Percentiles rank a stretch among this genome's conserved stretches.
phyloP scores from a whole-genome alignment of 2,888 invertebrate species.

The Pammene aurita region DNA sequence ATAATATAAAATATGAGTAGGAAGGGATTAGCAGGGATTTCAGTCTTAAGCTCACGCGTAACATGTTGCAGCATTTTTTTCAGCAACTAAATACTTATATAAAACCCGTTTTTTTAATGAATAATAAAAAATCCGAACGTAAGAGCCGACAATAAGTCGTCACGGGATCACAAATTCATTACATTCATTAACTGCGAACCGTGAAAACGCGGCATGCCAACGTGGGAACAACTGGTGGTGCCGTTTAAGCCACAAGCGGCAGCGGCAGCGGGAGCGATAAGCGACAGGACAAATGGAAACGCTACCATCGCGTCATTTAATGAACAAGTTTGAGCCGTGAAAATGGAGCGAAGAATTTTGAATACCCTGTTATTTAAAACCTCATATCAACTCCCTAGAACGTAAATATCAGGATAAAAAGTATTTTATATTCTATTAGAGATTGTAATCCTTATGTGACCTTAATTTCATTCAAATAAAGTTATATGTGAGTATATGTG shows the following conservation, averaged over 20 bases:
- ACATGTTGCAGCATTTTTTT: not conserved
- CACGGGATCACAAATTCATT: constrained; percentile 49
- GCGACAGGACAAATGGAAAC: constrained; percentile 16
- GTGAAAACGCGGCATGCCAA: constrained; percentile 59
- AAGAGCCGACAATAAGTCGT: constrained; percentile 31
- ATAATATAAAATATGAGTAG: too few species aligned
- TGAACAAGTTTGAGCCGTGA: too few species aligned
- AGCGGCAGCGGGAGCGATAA: constrained; percentile 25
- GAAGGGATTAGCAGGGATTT: too few species aligned
- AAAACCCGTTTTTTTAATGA: constrained; percentile 7
- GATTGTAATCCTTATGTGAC: too few species aligned
- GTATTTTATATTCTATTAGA: too few species aligned
- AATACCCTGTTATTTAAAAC: too few species aligned
- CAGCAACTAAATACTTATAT: constrained; percentile 9
- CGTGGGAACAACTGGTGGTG: constrained; percentile 52
- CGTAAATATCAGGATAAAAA: too few species aligned
- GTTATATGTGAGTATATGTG: too few species aligned
- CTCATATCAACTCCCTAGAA: too few species aligned
- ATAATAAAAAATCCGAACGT: constrained; percentile 13
- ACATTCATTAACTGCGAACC: constrained; percentile 56
- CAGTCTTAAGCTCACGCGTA: not conserved
- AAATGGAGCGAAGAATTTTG: too few species aligned
- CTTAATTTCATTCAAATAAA: too few species aligned
- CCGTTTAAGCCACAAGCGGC: constrained; percentile 29
- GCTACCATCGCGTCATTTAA: constrained; percentile 44